Percentiles rank a stretch among this genome's conserved stretches.
Conservation (phyloP, 2,113 vertebrate genomes). For the Oryzias javanicus region DNA sequence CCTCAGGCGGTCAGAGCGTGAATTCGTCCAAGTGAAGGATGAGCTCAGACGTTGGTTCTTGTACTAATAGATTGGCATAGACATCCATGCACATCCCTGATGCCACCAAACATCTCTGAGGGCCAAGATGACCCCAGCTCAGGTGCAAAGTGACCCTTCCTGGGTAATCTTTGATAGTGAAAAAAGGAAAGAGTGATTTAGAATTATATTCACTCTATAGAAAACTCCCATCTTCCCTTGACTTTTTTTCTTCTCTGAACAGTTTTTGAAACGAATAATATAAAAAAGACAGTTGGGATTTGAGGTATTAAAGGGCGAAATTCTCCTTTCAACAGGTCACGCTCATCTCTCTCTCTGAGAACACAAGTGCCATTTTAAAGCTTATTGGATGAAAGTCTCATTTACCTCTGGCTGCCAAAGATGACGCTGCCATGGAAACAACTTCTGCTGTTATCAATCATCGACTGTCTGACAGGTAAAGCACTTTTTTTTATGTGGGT, state of each 20-base stretch:
- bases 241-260: background rate
- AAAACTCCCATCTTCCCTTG: background rate
- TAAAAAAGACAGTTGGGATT: slow-evolving; percentile 7
- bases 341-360: slow-evolving; percentile 60
- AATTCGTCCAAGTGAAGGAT: slow-evolving; percentile 69
- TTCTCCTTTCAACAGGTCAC: slow-evolving; percentile 79
- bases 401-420: slow-evolving; percentile 80
- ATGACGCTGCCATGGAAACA: slow-evolving; percentile 93
- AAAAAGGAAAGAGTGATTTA: background rate
- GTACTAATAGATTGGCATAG: slow-evolving; percentile 65
- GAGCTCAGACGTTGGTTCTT: slow-evolving; percentile 56
- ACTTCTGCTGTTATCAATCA: slow-evolving; percentile 85
- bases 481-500: slow-evolving; percentile 46
- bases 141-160: slow-evolving; percentile 32
- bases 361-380: slow-evolving; percentile 67
- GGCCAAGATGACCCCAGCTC: slow-evolving; percentile 38
- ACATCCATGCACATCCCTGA: slow-evolving; percentile 53
- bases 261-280: background rate
- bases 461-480: slow-evolving; percentile 90
- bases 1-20: slow-evolving; percentile 63
- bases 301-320: slow-evolving; percentile 43
- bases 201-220: background rate
- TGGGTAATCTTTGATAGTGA: slow-evolving; percentile 34
- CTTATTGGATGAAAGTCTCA: slow-evolving; percentile 77
- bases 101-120: slow-evolving; percentile 53